phyloP scores from a whole-genome alignment of 2,113 vertebrate genomes.

The Crotalus helleri region DNA sequence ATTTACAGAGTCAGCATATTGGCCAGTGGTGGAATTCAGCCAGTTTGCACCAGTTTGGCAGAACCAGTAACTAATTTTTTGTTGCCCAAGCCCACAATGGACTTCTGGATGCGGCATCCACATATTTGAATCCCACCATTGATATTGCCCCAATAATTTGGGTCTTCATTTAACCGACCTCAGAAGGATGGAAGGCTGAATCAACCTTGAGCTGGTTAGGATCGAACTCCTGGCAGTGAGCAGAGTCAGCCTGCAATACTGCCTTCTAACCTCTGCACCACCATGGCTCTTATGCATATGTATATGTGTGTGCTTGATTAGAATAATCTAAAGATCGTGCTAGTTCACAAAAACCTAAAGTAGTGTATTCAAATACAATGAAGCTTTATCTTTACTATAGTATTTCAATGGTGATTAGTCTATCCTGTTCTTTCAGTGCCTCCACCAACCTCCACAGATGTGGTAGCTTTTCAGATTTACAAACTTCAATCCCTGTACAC shows the following conservation, averaged over 20 bases:
- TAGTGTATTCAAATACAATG: background rate
- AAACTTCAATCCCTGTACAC: background rate
- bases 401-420: background rate
- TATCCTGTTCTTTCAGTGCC: background rate
- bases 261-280: background rate
- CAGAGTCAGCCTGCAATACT: background rate
- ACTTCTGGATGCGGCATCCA: too few relatives aligned
- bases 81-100: too few relatives aligned
- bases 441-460: background rate
- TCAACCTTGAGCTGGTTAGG: background rate
- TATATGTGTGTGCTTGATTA: background rate
- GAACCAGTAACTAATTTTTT: too few relatives aligned
- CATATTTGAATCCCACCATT: too few relatives aligned
- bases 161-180: background rate
- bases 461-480: background rate
- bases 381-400: background rate
- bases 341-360: background rate
- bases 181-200: background rate
- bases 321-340: background rate
- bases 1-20: background rate
- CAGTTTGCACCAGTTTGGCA: too few relatives aligned
- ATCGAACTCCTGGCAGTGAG: background rate
- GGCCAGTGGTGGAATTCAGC: too few relatives aligned
- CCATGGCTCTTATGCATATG: background rate
- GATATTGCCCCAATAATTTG: background rate